Evolutionary conservation across 2,888 invertebrate genomes (phyloP).

Genomic region (Himalopsyche kuldschensis): DNA sequence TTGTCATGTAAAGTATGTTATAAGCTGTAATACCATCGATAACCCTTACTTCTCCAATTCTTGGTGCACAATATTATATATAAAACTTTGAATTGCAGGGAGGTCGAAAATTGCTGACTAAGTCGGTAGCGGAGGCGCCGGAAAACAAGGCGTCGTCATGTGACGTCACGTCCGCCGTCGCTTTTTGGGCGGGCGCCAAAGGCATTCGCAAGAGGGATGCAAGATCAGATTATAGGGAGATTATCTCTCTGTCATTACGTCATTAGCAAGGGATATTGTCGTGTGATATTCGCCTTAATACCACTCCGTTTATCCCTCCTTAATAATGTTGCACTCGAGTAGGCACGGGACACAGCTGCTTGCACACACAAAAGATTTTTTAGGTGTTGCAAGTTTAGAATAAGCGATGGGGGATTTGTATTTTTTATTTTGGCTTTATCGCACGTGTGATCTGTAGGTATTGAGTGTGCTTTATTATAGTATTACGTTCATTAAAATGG

Average conservation of each 20-base stretch:
- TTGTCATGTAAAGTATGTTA: background rate
- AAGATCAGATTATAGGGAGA: slow-evolving; percentile 10
- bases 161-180: slow-evolving; percentile 18
- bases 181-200: background rate
- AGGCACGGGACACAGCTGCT: background rate
- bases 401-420: background rate
- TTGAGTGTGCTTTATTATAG: too few relatives aligned
- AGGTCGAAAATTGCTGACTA: slow-evolving; percentile 1
- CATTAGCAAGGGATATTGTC: slow-evolving; percentile 1
- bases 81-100: background rate
- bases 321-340: background rate
- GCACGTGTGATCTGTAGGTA: background rate
- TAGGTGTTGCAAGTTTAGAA: background rate
- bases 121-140: background rate
- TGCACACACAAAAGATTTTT: background rate
- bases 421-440: background rate
- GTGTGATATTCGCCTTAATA: background rate
- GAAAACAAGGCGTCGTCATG: slow-evolving; percentile 9
- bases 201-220: background rate
- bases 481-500: too few relatives aligned
- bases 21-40: background rate
- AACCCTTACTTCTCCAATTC: background rate
- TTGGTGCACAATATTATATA: background rate
- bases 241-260: slow-evolving; percentile 19
- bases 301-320: background rate